Conservation (phyloP, 2,797 vertebrate species). For the Cephalopachus bancanus region DNA sequence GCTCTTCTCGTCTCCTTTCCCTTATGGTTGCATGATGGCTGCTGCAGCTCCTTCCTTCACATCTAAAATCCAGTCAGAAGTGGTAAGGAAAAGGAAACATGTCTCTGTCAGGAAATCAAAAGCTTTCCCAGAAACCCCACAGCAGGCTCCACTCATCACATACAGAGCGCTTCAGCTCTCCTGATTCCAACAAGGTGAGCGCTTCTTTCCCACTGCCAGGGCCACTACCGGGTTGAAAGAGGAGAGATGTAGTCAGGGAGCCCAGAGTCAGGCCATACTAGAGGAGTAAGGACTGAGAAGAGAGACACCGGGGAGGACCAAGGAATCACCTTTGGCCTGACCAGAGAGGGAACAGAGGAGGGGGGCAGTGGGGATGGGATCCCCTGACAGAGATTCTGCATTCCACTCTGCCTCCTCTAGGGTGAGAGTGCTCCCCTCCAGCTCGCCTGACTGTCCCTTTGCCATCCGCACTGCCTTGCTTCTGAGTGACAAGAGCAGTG, state of each 20-base stretch:
- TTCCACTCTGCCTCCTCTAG: fast-evolving
- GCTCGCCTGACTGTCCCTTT: neutral
- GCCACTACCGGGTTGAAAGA: neutral
- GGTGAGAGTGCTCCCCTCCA: neutral
- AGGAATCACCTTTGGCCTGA: neutral
- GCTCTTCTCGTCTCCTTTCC: neutral
- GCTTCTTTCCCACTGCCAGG: neutral
- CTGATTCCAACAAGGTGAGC: neutral
- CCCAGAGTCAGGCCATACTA: neutral
- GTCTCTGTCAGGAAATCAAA: neutral
- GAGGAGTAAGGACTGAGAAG: neutral
- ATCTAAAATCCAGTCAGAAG: neutral
- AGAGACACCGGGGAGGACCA: neutral
- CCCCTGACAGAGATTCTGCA: too few relatives aligned
- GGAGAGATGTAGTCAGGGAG: neutral
- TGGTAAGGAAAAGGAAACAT: neutral
- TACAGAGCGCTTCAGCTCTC: neutral
- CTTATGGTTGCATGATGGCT: neutral
- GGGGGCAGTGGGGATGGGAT: too few relatives aligned
- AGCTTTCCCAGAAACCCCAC: neutral
- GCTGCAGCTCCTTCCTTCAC: neutral
- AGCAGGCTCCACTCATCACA: neutral
- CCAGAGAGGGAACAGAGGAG: neutral
- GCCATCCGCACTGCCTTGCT: neutral
- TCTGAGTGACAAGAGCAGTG: neutral